A percentile compares a stretch with the other conserved stretches of the same genome.
Conservation (phyloP, 2,888 invertebrate genomes). For the Apodemia zela region DNA sequence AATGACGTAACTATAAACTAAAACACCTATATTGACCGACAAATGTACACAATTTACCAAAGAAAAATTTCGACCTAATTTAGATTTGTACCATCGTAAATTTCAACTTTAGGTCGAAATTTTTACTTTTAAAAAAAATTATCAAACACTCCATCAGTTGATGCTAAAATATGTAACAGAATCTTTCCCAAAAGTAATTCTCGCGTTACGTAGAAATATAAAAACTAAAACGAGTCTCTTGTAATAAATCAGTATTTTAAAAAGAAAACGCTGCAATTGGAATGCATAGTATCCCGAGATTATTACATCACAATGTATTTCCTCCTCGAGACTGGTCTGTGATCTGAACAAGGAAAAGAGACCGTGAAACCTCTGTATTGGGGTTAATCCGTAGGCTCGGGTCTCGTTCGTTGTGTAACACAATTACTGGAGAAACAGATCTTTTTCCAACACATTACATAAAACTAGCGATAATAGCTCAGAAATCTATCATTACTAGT, state of each 20-base stretch:
- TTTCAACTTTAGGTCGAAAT: too few relatives aligned
- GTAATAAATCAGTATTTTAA: background rate
- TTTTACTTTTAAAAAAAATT: too few relatives aligned
- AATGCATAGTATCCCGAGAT: slow-evolving; percentile 9
- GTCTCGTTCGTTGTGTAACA: slow-evolving; percentile 33
- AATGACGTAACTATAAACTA: too few relatives aligned
- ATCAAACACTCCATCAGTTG: too few relatives aligned
- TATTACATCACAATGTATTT: slow-evolving; percentile 55
- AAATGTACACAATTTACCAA: too few relatives aligned
- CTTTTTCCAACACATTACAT: slow-evolving; percentile 29
- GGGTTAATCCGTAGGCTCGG: slow-evolving; percentile 27
- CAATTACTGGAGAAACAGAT: slow-evolving; percentile 26
- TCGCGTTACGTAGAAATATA: too few relatives aligned
- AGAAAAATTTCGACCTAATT: too few relatives aligned
- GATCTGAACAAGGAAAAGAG: slow-evolving; percentile 48
- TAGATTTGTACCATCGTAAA: too few relatives aligned
- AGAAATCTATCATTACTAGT: background rate
- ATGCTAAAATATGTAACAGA: too few relatives aligned
- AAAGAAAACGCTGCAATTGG: slow-evolving; percentile 16
- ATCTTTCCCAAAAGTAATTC: too few relatives aligned
- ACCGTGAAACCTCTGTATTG: slow-evolving; percentile 42
- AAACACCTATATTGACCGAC: too few relatives aligned
- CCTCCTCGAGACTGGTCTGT: slow-evolving; percentile 38
- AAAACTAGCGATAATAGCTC: slow-evolving; percentile 20
- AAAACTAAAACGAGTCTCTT: too few relatives aligned